Conservation (phyloP, 2,113 vertebrate species). For the Manacus vitellinus region DNA sequence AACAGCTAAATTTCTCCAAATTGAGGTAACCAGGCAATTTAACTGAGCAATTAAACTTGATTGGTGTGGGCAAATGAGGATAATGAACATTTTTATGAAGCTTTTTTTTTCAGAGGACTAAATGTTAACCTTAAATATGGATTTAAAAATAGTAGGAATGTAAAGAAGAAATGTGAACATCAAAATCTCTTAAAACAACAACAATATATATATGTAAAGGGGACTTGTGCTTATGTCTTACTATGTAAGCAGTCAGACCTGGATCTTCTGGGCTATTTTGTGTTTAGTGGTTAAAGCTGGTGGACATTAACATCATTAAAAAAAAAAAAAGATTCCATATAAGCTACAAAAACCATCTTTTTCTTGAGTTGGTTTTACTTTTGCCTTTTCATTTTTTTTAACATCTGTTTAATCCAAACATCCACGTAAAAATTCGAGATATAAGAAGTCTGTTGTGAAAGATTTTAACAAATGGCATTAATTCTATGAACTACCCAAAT, state of each 20-base stretch:
- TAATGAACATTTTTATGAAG: slow-evolving; percentile 34
- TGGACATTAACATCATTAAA: background rate
- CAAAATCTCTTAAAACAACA: background rate
- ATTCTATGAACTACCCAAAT: background rate
- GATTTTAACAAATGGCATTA: background rate
- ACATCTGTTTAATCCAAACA: background rate
- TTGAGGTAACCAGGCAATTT: slow-evolving; percentile 56
- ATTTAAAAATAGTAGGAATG: background rate
- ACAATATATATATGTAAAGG: background rate
- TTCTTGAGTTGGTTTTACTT: background rate
- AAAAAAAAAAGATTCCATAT: background rate
- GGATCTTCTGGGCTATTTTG: background rate
- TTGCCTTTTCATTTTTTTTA: background rate
- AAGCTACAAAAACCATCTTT: background rate
- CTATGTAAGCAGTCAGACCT: background rate
- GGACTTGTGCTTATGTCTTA: background rate
- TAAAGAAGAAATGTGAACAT: background rate
- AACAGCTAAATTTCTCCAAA: slow-evolving; percentile 28
- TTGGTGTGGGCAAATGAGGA: slow-evolving; percentile 2
- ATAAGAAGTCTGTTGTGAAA: background rate
- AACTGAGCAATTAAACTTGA: slow-evolving; percentile 70
- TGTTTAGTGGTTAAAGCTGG: background rate
- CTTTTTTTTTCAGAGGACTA: background rate
- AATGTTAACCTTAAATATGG: slow-evolving; percentile 9
- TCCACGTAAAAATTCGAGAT: background rate